phyloP scores from a whole-genome alignment of 2,113 vertebrate species.

The Catharus minimus region DNA sequence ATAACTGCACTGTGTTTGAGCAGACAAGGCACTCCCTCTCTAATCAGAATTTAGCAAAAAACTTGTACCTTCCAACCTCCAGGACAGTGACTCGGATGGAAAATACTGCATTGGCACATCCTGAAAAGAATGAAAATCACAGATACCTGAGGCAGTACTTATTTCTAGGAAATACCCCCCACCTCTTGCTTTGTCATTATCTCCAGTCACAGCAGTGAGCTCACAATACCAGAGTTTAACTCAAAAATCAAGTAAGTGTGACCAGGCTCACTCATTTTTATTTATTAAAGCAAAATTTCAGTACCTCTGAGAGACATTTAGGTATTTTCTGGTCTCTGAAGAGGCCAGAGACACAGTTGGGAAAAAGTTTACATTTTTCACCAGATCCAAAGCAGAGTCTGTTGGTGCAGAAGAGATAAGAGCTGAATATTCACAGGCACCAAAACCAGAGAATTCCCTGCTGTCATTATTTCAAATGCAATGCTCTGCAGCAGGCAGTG shows the following conservation, averaged over 20 bases:
- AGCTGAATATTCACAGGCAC: background rate
- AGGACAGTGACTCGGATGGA: background rate
- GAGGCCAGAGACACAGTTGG: rapidly evolving
- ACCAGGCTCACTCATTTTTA: background rate
- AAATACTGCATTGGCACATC: background rate
- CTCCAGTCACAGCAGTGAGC: background rate
- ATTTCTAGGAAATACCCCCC: background rate
- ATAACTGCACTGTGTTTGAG: background rate
- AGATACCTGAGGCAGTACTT: background rate
- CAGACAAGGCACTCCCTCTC: conserved; percentile 7
- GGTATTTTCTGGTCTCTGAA: background rate
- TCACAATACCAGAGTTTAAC: background rate
- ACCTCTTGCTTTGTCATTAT: background rate
- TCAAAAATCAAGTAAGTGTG: background rate
- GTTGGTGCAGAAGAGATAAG: background rate
- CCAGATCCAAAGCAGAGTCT: background rate
- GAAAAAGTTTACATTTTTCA: background rate
- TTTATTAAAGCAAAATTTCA: background rate
- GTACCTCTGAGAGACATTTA: background rate
- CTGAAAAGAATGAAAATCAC: background rate
- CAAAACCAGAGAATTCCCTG: background rate
- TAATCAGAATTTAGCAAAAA: background rate
- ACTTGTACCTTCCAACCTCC: background rate
- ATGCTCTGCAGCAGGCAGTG: background rate
- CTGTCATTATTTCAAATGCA: background rate